These are phyloP conservation scores for Tapirus indicus DNA, from an alignment of 2,797 vertebrate species.

Conservation along the genomic window DNA sequence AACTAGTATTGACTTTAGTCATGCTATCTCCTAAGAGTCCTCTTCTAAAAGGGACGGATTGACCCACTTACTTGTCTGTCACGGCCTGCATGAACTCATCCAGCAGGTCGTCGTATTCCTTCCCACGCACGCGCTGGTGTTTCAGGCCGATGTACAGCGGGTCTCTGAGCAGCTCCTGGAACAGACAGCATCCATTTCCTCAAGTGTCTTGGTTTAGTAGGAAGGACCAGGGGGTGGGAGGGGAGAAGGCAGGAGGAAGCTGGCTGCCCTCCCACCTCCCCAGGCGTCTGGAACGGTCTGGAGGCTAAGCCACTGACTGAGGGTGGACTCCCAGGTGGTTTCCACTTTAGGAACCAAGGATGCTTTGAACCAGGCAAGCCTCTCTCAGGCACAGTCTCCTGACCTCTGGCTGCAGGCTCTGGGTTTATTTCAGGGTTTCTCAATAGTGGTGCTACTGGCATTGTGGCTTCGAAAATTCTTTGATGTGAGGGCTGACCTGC, in stretches of 20 bases:
- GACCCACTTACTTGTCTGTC: conserved; percentile 94
- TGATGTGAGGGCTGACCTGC: background rate
- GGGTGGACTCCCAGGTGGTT: background rate
- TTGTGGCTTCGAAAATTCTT: background rate
- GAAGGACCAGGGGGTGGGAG: background rate
- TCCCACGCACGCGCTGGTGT: conserved; percentile 95
- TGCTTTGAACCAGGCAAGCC: background rate
- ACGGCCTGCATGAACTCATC: conserved; percentile 99
- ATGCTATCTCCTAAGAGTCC: background rate
- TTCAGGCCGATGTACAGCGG: conserved; percentile 98
- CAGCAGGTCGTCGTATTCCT: conserved; percentile 96
- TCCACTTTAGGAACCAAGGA: background rate
- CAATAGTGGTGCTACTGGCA: background rate
- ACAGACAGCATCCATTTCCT: conserved; percentile 71
- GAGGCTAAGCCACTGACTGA: background rate
- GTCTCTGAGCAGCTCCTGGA: conserved; percentile 94
- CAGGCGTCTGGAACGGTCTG: background rate
- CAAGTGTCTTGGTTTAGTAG: background rate
- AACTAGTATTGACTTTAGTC: conserved; percentile 71
- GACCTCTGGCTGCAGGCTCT: background rate
- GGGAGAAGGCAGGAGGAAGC: background rate
- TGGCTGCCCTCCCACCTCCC: rapidly evolving
- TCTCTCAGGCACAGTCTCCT: background rate
- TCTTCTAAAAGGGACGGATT: background rate
- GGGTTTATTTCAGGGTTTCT: background rate